phyloP scores from a whole-genome alignment of 2,888 invertebrate genomes.

The Metallyticus violacea region DNA sequence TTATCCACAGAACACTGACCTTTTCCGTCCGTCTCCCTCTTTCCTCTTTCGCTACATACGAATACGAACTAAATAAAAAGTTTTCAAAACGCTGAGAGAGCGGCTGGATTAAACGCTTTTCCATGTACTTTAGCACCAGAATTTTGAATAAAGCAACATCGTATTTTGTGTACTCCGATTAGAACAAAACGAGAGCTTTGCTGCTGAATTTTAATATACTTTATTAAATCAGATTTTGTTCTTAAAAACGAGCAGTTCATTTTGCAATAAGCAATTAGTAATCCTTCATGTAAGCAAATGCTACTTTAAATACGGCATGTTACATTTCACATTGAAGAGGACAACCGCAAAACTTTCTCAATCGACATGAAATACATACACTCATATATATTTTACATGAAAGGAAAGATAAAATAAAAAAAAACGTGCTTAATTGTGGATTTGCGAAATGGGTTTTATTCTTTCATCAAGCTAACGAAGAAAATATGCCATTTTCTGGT shows the following conservation, averaged over 20 bases:
- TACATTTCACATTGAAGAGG: no score
- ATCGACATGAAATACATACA: no score
- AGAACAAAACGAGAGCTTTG: not conserved
- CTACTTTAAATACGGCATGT: not conserved
- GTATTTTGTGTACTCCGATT: no score
- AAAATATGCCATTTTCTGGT: no score
- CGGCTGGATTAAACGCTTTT: not conserved
- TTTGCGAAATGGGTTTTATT: no score
- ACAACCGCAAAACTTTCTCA: no score
- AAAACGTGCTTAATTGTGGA: no score
- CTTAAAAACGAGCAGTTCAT: not conserved
- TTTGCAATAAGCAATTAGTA: not conserved
- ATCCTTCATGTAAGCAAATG: not conserved
- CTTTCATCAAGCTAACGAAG: no score
- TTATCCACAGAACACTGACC: not conserved
- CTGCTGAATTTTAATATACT: not conserved
- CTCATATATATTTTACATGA: no score
- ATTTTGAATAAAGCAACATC: no score
- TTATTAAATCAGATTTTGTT: not conserved
- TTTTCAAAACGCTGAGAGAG: not conserved
- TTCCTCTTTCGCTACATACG: not conserved
- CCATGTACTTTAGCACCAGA: not conserved
- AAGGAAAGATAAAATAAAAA: no score
- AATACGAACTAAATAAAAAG: not conserved
- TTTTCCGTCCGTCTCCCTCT: not conserved